Evolutionary conservation across 2,113 vertebrate genomes (phyloP).

Genomic region (Eidolon helvum): DNA sequence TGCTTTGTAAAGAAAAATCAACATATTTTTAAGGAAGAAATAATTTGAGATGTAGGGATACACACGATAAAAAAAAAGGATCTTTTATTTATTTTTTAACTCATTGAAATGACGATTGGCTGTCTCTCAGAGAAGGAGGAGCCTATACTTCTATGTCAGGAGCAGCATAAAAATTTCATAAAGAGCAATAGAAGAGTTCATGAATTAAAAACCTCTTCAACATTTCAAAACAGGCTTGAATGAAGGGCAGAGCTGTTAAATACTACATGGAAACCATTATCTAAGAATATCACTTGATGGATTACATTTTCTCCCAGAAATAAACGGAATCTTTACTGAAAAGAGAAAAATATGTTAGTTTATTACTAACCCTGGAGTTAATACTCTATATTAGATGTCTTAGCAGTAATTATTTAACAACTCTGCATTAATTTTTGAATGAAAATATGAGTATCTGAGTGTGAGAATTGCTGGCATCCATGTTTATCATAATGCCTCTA

Average conservation of each 20-base stretch:
- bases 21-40: conserved; percentile 66
- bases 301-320: conserved; percentile 44
- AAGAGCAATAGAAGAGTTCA: conserved; percentile 34
- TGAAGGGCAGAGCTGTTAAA: conserved; percentile 56
- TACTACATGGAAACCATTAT: conserved; percentile 53
- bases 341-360: neutral
- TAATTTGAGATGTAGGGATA: conserved; percentile 63
- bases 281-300: conserved; percentile 19
- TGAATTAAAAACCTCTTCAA: conserved; percentile 75
- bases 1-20: conserved; percentile 38
- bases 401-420: neutral
- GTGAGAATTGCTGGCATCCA: neutral
- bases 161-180: conserved; percentile 20
- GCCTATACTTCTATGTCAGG: conserved; percentile 34
- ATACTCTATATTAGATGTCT: neutral
- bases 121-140: conserved; percentile 55
- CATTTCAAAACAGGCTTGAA: conserved; percentile 65
- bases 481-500: neutral
- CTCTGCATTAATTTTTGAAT: conserved; percentile 35
- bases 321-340: conserved; percentile 33
- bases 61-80: conserved; percentile 51
- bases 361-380: neutral
- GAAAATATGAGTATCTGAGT: conserved; percentile 11
- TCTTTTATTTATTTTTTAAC: conserved; percentile 60
- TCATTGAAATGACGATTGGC: conserved; percentile 54